Evolutionary conservation across 92 coral and sea anemone species (phyloP).

Genomic region (Epizoanthus illoricatus): DNA sequence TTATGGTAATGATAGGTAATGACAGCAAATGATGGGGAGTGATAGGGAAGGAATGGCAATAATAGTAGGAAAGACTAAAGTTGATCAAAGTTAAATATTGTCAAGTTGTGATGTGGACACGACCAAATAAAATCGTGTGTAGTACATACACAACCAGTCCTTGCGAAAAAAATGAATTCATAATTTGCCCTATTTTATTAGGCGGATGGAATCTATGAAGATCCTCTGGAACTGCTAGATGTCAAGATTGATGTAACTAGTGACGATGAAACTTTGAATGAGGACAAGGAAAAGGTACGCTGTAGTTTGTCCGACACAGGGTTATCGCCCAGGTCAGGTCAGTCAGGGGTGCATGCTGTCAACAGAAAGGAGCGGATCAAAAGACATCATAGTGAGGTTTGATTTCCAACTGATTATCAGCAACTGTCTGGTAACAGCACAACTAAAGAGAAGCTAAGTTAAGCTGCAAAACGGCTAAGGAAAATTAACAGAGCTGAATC

Average conservation of each 20-base stretch:
- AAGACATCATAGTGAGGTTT: conserved; percentile 36
- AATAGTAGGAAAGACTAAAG: too few species aligned
- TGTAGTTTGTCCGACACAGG: conserved; percentile 10
- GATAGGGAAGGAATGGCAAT: too few species aligned
- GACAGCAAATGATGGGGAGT: too few species aligned
- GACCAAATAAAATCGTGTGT: too few species aligned
- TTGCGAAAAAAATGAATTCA: neutral
- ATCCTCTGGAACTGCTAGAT: conserved; percentile 75
- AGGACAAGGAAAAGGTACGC: conserved; percentile 47
- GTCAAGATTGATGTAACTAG: conserved; percentile 63
- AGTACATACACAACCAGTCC: too few species aligned
- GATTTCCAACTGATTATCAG: conserved; percentile 19
- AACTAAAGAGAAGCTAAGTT: neutral
- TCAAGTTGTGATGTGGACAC: too few species aligned
- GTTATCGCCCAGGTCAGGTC: conserved; percentile 30
- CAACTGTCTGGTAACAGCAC: conserved; percentile 29
- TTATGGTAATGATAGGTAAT: too few species aligned
- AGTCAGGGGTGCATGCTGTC: conserved; percentile 23
- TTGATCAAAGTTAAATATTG: too few species aligned
- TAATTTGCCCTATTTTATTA: conserved; percentile 9
- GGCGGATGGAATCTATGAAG: conserved; percentile 93
- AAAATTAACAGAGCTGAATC: too few species aligned
- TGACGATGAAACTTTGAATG: conserved; percentile 86
- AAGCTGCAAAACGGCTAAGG: too few species aligned
- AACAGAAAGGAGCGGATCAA: conserved; percentile 32